Conservation (phyloP, 2,888 invertebrate genomes). For the Cantharis flavilabris region DNA sequence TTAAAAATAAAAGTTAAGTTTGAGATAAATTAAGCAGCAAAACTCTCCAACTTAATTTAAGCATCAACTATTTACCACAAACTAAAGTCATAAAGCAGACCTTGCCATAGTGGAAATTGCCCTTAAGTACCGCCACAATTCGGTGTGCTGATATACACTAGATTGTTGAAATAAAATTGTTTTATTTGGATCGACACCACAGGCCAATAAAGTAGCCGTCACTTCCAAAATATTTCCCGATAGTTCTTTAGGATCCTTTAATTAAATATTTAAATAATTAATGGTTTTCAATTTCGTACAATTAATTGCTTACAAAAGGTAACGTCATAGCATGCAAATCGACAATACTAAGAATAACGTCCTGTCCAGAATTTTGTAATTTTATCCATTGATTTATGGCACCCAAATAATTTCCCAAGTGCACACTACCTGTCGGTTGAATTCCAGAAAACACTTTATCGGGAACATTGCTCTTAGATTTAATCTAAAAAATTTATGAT, state of each 20-base stretch:
- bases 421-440: slow-evolving; percentile 93
- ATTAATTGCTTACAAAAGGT: too few relatives aligned
- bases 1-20: not conserved
- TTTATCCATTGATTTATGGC: slow-evolving; percentile 86
- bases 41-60: not conserved
- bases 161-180: slow-evolving; percentile 89
- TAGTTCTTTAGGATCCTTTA: slow-evolving; percentile 65
- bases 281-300: not conserved
- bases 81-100: slow-evolving; percentile 34
- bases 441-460: slow-evolving; percentile 86
- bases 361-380: slow-evolving; percentile 73
- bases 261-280: slow-evolving; percentile 24
- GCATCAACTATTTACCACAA: not conserved
- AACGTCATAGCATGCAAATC: slow-evolving; percentile 57
- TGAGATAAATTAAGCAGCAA: not conserved
- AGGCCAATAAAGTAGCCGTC: slow-evolving; percentile 85
- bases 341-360: slow-evolving; percentile 82
- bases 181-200: slow-evolving; percentile 84
- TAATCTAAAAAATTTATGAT: not conserved
- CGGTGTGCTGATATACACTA: slow-evolving; percentile 79
- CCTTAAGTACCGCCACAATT: slow-evolving; percentile 86
- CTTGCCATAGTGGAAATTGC: slow-evolving; percentile 81
- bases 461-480: slow-evolving; percentile 42
- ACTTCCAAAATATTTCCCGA: slow-evolving; percentile 72
- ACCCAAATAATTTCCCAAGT: slow-evolving; percentile 96